Evolutionary conservation across 2,888 invertebrate species (phyloP).

Genomic region (Minunthozetes semirufus): DNA sequence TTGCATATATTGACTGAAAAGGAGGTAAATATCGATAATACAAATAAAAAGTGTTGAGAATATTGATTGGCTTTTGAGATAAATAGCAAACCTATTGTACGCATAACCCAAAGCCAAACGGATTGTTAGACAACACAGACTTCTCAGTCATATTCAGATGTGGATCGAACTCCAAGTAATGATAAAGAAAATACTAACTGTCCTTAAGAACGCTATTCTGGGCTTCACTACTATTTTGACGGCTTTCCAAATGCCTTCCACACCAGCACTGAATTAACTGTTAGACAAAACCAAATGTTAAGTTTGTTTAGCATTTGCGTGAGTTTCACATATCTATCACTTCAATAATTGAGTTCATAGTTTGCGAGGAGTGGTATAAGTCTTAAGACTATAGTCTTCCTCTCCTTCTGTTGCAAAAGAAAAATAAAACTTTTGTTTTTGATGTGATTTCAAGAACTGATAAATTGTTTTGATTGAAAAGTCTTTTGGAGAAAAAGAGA

Average conservation of each 20-base stretch:
- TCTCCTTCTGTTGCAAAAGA: too few relatives aligned
- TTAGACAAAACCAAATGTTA: not conserved
- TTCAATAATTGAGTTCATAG: constrained; percentile 6
- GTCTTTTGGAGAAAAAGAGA: too few relatives aligned
- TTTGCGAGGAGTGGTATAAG: not conserved
- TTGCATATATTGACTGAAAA: not conserved
- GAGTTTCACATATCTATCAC: not conserved
- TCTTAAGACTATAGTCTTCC: not conserved
- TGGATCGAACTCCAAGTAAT: not conserved
- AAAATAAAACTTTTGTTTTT: too few relatives aligned
- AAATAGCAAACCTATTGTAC: not conserved
- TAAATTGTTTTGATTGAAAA: too few relatives aligned
- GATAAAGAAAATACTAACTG: not conserved
- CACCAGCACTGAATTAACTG: too few relatives aligned
- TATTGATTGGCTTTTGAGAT: not conserved
- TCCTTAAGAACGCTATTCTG: not conserved
- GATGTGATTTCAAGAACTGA: too few relatives aligned
- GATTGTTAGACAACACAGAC: not conserved
- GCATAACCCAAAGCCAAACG: constrained; percentile 9
- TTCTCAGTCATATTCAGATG: not conserved
- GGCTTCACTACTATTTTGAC: too few relatives aligned
- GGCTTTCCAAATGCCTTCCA: too few relatives aligned
- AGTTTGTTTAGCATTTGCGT: not conserved
- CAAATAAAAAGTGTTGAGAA: not conserved
- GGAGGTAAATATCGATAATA: not conserved